Percentiles rank a stretch among this genome's conserved stretches.
Conservation (phyloP, 2,797 vertebrate species). For the Atherinosoma microstoma region DNA sequence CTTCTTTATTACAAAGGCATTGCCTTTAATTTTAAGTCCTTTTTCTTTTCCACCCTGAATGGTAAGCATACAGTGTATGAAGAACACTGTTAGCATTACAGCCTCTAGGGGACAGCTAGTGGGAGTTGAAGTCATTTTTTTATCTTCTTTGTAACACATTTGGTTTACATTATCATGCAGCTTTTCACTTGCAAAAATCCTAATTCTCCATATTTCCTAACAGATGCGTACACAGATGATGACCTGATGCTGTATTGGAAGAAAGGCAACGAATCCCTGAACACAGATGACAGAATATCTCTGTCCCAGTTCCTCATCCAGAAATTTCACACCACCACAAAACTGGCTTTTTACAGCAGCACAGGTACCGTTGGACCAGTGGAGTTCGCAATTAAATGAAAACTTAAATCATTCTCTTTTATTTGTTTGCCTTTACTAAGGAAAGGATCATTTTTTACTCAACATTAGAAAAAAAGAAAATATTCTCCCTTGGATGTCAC, state of each 20-base stretch:
- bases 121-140: neutral
- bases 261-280: conserved; percentile 95
- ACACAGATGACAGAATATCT: conserved; percentile 96
- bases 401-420: conserved; percentile 41
- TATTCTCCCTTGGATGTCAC: conserved; percentile 25
- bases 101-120: neutral
- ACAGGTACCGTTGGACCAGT: conserved; percentile 84
- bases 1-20: conserved; percentile 5
- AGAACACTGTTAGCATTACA: neutral
- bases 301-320: conserved; percentile 98
- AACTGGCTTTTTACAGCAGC: conserved; percentile 97
- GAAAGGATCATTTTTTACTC: conserved; percentile 7
- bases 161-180: conserved; percentile 1
- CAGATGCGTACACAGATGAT: conserved; percentile 98
- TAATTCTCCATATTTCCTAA: neutral
- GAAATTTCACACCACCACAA: conserved; percentile 97
- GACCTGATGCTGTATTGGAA: conserved; percentile 99
- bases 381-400: conserved; percentile 27
- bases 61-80: neutral
- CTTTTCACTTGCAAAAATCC: neutral
- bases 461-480: conserved; percentile 6
- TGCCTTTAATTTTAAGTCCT: conserved; percentile 7
- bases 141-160: neutral
- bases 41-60: neutral
- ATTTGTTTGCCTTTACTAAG: conserved; percentile 20